A percentile compares a stretch with the other conserved stretches of the same genome.
Conservation (phyloP, 2,113 vertebrate species). For the Chloropsis cyanopogon region DNA sequence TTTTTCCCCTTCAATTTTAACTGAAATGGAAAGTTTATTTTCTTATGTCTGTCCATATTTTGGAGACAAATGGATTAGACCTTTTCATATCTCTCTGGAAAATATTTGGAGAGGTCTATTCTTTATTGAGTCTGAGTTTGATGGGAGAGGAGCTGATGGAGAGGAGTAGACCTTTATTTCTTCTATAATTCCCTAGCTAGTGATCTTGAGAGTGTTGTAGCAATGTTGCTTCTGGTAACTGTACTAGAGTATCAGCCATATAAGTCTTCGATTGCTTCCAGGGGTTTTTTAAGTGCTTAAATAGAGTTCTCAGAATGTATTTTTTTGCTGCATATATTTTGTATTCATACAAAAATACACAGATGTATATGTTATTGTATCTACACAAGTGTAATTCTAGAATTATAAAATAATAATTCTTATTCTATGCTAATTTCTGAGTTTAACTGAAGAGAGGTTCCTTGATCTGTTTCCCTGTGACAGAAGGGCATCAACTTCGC, state of each 20-base stretch:
- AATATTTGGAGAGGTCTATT: not conserved
- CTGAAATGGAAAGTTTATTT: not conserved
- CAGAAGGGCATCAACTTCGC: not conserved
- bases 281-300: not conserved
- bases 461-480: not conserved
- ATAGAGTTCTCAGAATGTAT: not conserved
- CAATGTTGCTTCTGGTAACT: not conserved
- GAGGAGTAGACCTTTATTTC: not conserved
- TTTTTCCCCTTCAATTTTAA: not conserved
- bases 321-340: not conserved
- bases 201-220: not conserved
- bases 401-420: not conserved
- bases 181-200: not conserved
- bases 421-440: not conserved
- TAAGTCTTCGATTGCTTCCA: not conserved
- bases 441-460: not conserved
- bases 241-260: not conserved
- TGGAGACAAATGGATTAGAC: not conserved
- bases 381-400: not conserved
- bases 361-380: not conserved
- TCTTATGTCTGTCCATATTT: not conserved
- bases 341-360: not conserved
- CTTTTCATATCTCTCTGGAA: not conserved
- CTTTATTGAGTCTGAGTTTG: not conserved
- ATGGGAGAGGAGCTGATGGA: not conserved